A percentile compares a stretch with the other conserved stretches of the same genome.
phyloP scores from a whole-genome alignment of 2,888 invertebrate genomes.

The Leptinotarsa tumamoca region DNA sequence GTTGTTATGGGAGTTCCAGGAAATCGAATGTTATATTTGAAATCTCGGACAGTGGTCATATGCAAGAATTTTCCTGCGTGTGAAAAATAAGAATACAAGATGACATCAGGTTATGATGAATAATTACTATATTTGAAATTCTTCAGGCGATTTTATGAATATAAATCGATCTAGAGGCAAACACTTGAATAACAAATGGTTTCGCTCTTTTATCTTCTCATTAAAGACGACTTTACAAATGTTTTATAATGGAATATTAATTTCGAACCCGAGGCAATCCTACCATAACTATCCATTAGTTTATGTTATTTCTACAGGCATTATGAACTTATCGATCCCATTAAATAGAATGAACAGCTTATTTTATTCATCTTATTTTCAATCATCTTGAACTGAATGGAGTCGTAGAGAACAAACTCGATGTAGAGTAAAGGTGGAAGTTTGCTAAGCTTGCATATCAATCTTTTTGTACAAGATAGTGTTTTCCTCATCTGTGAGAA shows the following conservation, averaged over 20 bases:
- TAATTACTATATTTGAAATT: neutral
- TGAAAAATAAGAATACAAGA: neutral
- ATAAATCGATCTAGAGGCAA: neutral
- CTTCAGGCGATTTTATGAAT: neutral
- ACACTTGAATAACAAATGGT: neutral
- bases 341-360: no score
- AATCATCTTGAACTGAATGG: no score
- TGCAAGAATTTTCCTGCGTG: neutral
- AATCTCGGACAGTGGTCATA: neutral
- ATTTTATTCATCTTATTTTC: no score
- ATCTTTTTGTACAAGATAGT: no score
- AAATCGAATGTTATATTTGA: no score
- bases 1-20: neutral
- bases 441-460: no score
- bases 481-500: no score
- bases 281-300: neutral
- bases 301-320: no score
- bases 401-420: no score
- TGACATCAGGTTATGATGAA: slow-evolving; percentile 2
- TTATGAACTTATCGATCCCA: no score
- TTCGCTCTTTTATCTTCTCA: neutral
- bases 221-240: neutral
- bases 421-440: no score
- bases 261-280: neutral
- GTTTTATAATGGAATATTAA: neutral